Evolutionary conservation across 2,113 vertebrate species (phyloP).

Genomic region (Opisthocomus hoazin): DNA sequence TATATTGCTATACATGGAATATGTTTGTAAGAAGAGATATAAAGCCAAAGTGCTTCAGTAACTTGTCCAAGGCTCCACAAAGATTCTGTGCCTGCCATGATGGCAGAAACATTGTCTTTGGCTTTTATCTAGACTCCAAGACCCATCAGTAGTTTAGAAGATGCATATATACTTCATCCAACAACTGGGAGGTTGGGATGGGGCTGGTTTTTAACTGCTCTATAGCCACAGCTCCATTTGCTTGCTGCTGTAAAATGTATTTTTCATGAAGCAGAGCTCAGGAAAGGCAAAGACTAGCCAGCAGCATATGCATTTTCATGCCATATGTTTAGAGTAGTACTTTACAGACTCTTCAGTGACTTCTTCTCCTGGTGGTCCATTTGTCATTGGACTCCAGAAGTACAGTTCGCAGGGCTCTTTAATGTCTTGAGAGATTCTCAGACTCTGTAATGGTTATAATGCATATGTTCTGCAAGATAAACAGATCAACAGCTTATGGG

Average conservation of each 20-base stretch:
- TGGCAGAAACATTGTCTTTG: background rate
- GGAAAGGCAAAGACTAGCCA: background rate
- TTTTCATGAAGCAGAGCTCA: background rate
- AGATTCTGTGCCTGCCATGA: background rate
- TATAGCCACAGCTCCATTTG: background rate
- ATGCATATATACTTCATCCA: background rate
- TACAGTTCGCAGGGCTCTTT: background rate
- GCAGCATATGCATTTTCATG: background rate
- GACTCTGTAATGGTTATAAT: background rate
- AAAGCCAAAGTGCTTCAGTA: background rate
- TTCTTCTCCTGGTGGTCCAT: background rate
- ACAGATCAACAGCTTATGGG: background rate
- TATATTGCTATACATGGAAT: background rate
- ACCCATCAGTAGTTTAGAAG: background rate
- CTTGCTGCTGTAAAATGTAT: background rate
- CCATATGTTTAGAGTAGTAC: background rate
- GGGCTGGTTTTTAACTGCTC: background rate
- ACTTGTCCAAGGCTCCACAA: background rate
- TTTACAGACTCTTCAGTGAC: background rate
- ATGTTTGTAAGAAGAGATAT: background rate
- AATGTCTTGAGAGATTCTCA: background rate
- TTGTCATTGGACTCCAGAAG: background rate
- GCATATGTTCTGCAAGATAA: background rate
- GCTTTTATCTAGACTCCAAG: background rate
- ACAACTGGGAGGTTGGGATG: rapidly evolving